These are phyloP conservation scores for Thalassoma bifasciatum DNA, from an alignment of 2,113 vertebrate species.

Conservation along the genomic window DNA sequence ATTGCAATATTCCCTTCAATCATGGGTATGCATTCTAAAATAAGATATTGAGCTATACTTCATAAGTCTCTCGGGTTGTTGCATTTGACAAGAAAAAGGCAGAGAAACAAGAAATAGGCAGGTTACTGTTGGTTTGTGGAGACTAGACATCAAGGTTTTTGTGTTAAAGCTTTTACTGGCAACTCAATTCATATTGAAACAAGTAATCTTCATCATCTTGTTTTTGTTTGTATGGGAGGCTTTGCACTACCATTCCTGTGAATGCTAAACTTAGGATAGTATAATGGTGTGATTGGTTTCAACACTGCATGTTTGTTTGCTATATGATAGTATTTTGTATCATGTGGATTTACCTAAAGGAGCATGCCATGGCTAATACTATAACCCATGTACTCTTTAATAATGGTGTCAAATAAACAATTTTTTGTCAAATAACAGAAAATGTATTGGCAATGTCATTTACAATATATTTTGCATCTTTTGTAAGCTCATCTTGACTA, in stretches of 20 bases:
- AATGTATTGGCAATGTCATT: slow-evolving; percentile 37
- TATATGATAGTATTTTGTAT: slow-evolving; percentile 6
- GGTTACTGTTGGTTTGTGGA: not conserved
- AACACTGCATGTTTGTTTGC: slow-evolving; percentile 12
- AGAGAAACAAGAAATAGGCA: not conserved
- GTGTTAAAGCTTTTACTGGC: not conserved
- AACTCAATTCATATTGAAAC: slow-evolving; percentile 19
- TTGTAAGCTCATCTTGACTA: not conserved
- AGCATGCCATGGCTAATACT: not conserved
- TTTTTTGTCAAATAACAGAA: slow-evolving; percentile 16
- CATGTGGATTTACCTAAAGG: not conserved
- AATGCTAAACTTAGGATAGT: slow-evolving; percentile 13
- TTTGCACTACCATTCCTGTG: slow-evolving; percentile 31
- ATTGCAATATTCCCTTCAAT: not conserved
- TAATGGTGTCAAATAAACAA: slow-evolving; percentile 40
- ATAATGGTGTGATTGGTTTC: slow-evolving; percentile 8
- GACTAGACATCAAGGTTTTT: not conserved
- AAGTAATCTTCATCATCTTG: not conserved
- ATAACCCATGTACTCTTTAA: slow-evolving; percentile 14
- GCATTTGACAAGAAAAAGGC: not conserved
- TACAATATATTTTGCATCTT: slow-evolving; percentile 14
- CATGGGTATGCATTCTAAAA: not conserved
- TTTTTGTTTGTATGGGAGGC: slow-evolving; percentile 2
- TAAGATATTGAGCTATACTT: too few relatives aligned
- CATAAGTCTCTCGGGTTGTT: too few relatives aligned